Base-by-base conservation (phyloP, 2,888 invertebrate genomes). In the Campaea margaritaria region DNA sequence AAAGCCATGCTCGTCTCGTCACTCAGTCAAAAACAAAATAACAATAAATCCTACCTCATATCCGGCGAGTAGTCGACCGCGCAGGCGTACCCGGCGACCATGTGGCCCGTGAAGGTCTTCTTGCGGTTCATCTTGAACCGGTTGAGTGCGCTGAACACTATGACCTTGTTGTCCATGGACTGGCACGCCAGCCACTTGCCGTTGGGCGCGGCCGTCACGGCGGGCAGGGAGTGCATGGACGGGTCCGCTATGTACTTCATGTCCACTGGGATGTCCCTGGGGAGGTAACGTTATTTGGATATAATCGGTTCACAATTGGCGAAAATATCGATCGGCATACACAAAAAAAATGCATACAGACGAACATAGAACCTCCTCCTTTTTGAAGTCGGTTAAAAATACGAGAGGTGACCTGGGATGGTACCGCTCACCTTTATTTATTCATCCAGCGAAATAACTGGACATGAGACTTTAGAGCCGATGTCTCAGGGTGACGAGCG, bases 221-320 rank as follows among this genome's bases (percentile, higher is more conserved):
- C 96, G 0, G 99, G 99, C 95, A 99, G 97, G 5, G 99, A 99
- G 89, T 99, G 99, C 98, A 99, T 99, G 0, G 98, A 96, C 0
- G 99, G 99, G 89, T 99, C 99, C 0, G 99, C 99, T 68, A 99
- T 99, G 87, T 99, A 99, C 85, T 99, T 99, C 96, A 99, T 99
- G 87, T 99, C 99, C 0, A 99, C 99, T 0, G 98, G 98, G 76
- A 98, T 98, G 82, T 98, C 97, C 94, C 94, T 93, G 12, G n/a
- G 36, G 36, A 36, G 2, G 1, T 36, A 31, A 31, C 31, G 10
- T 9, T 31, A 1, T 7, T 31, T 9, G 2, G 9, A 31, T 27
- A 2, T 5, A 27, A 2, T 5, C 10, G 10, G 9, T n/a, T n/a
- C 10, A 31, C 31, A 9, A 7, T 31, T 31, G 21, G 21, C 21